A percentile compares a stretch with the other conserved stretches of the same genome.
phyloP scores from a whole-genome alignment of 2,797 vertebrate genomes.

The Peromyscus attwateri region DNA sequence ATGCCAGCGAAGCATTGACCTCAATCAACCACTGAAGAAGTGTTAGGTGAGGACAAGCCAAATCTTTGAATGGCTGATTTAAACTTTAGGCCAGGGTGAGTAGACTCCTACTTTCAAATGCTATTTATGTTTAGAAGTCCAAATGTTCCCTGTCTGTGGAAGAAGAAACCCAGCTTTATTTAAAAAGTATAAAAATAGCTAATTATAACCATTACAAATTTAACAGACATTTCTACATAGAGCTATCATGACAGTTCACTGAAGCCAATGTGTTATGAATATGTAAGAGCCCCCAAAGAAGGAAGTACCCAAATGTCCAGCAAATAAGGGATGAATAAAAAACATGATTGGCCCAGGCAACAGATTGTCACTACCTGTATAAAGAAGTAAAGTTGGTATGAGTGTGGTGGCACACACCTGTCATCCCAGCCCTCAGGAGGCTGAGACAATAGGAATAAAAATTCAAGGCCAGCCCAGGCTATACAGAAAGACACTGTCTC shows the following conservation, averaged over 20 bases:
- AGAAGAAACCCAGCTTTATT: neutral
- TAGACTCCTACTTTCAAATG: neutral
- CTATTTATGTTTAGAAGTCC: neutral
- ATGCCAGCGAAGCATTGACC: neutral
- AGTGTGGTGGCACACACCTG: neutral
- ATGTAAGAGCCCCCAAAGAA: fast-evolving
- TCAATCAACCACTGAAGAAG: neutral
- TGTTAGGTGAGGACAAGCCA: neutral
- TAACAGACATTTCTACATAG: neutral
- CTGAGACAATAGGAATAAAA: no score
- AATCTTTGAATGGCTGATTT: neutral
- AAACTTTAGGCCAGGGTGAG: neutral
- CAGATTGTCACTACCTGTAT: no score
- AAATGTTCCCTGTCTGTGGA: neutral
- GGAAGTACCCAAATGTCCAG: no score
- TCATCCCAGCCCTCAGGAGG: neutral
- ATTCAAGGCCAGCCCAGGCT: neutral
- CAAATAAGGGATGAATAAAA: fast-evolving
- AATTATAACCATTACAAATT: neutral
- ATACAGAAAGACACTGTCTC: neutral
- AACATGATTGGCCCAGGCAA: fast-evolving
- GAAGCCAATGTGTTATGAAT: neutral
- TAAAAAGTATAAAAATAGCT: neutral
- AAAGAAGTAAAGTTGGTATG: neutral
- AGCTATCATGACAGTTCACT: neutral